Conservation (phyloP, 37 sponge, comb jelly and placozoan species). For the Corticium candelabrum region DNA sequence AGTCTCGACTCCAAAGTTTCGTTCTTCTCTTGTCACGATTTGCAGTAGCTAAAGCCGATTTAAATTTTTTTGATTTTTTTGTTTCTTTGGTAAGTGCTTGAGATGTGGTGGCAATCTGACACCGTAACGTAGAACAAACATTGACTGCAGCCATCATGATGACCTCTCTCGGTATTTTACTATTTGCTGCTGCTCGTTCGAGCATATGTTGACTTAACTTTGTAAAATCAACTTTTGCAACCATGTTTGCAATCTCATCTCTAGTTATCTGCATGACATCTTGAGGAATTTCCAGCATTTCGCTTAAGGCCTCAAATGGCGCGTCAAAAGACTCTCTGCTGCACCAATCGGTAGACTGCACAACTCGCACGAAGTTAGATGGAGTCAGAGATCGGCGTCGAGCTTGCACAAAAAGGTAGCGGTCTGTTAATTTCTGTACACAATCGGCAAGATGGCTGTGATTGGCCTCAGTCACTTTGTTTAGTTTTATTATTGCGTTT, state of each 20-base stretch:
- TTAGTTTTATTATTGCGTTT: too few species aligned
- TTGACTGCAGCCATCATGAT: neutral
- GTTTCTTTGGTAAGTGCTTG: too few species aligned
- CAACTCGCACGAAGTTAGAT: too few species aligned
- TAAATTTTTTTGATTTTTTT: neutral
- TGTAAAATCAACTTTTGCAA: neutral
- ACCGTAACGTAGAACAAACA: neutral
- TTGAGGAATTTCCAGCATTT: too few species aligned
- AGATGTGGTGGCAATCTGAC: too few species aligned
- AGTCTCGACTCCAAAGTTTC: neutral
- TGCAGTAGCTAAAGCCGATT: neutral
- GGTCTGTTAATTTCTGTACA: too few species aligned
- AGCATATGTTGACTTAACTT: neutral
- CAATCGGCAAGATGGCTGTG: too few species aligned
- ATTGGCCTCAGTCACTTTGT: too few species aligned
- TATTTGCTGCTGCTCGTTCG: neutral
- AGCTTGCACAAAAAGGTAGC: too few species aligned
- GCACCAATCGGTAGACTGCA: too few species aligned
- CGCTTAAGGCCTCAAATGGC: neutral
- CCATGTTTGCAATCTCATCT: neutral
- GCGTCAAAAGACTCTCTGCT: too few species aligned
- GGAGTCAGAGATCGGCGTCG: too few species aligned
- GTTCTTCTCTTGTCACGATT: neutral
- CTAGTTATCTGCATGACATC: neutral
- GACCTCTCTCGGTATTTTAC: neutral